Percentiles rank a stretch among this genome's conserved stretches.
Conservation (phyloP, 1,140 invertebrate species). For the Pogonomyrmex californicus region DNA sequence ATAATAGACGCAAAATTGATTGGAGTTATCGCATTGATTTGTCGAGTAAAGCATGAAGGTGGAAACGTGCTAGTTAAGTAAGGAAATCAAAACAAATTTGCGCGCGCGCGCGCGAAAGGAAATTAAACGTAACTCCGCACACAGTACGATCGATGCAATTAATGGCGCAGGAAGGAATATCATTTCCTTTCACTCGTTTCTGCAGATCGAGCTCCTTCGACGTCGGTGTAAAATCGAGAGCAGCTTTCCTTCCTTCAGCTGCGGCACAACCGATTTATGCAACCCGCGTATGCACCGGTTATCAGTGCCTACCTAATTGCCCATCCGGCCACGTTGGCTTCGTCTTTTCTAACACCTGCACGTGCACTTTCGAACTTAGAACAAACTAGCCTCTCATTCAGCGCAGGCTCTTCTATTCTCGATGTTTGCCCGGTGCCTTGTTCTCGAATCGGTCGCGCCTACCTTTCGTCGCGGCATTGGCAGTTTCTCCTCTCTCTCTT, state of each 20-base stretch:
- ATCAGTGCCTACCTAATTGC: conserved; percentile 10
- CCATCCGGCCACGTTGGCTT: neutral
- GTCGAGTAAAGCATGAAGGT: neutral
- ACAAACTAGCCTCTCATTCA: conserved; percentile 68
- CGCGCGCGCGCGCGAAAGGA: neutral
- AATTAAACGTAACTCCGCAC: neutral
- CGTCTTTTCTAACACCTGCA: conserved; percentile 15
- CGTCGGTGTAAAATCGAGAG: conserved; percentile 60
- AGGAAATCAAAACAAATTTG: neutral
- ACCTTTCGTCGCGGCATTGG: conserved; percentile 68
- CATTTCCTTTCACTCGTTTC: conserved; percentile 63
- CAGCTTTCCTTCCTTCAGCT: conserved; percentile 42
- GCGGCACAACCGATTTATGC: conserved; percentile 2
- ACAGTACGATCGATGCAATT: conserved; percentile 19
- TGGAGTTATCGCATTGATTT: conserved; percentile 36
- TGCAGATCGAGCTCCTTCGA: conserved; percentile 53
- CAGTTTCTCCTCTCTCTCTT: neutral
- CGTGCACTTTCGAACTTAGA: conserved; percentile 38
- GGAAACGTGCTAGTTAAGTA: neutral
- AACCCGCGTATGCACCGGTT: neutral
- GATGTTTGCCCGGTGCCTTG: conserved; percentile 71
- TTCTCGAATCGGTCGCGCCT: conserved; percentile 74
- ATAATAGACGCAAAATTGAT: conserved; percentile 45
- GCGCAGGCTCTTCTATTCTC: conserved; percentile 57
- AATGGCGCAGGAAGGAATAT: conserved; percentile 25